phyloP scores from a whole-genome alignment of 2,113 vertebrate genomes.

The Columbina picui region DNA sequence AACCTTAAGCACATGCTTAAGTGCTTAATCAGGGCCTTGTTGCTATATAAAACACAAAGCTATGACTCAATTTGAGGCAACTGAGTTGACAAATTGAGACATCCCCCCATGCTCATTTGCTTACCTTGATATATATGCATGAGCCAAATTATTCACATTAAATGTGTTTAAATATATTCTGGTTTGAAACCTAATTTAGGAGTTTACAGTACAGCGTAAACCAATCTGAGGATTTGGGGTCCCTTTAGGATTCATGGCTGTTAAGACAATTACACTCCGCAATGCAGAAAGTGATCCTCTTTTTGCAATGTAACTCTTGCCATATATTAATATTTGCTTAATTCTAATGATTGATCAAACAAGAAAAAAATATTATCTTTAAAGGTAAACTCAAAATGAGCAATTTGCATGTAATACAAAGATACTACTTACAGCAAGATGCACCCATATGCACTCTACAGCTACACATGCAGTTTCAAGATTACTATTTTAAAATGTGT shows the following conservation, averaged over 20 bases:
- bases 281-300: not conserved
- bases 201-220: not conserved
- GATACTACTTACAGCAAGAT: not conserved
- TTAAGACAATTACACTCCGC: not conserved
- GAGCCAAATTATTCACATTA: not conserved
- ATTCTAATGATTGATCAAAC: not conserved
- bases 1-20: constrained; percentile 71
- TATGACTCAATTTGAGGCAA: constrained; percentile 29
- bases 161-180: not conserved
- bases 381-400: not conserved
- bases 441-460: not conserved
- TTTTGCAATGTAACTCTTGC: not conserved
- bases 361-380: not conserved
- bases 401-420: not conserved
- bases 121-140: not conserved
- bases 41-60: constrained; percentile 57
- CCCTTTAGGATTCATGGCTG: not conserved
- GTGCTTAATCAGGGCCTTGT: constrained; percentile 57
- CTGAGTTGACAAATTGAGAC: not conserved
- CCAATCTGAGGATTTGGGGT: not conserved
- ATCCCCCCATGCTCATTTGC: not conserved
- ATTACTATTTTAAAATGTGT: constrained; percentile 45
- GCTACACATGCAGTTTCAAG: constrained; percentile 40
- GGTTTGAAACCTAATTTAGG: not conserved
- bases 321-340: not conserved